Conservation (phyloP, 2,797 vertebrate genomes). For the Lutjanus campechanus region DNA sequence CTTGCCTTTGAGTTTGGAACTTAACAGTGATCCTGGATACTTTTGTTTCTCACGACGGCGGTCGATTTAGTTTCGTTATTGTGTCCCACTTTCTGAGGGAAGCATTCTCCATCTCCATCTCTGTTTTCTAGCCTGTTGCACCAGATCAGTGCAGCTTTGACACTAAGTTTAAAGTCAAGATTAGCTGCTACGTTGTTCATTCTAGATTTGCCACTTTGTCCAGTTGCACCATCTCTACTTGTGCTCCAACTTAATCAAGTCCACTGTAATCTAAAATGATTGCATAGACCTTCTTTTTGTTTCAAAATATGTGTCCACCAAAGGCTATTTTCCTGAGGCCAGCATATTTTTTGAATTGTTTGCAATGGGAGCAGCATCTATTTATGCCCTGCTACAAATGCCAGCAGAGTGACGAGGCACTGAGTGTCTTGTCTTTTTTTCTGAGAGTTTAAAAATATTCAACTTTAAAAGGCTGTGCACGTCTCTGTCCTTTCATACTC, state of each 20-base stretch:
- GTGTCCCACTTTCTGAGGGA: not conserved
- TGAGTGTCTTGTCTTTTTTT: too few relatives aligned
- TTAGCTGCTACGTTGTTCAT: not conserved
- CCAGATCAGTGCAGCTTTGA: not conserved
- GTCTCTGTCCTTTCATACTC: too few relatives aligned
- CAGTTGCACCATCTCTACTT: not conserved
- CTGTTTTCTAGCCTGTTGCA: not conserved
- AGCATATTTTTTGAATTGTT: too few relatives aligned
- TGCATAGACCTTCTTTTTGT: too few relatives aligned
- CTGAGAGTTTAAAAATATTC: too few relatives aligned
- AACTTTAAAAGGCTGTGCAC: too few relatives aligned
- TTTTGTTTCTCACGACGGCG: not conserved
- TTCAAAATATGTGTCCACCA: too few relatives aligned
- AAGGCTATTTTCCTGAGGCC: too few relatives aligned
- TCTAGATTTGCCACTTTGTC: not conserved
- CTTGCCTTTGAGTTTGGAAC: slow-evolving; percentile 14
- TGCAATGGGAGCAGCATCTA: too few relatives aligned
- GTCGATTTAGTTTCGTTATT: slow-evolving; percentile 1
- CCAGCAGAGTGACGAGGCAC: too few relatives aligned
- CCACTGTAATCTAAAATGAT: not conserved
- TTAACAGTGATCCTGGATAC: not conserved
- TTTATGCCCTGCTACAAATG: too few relatives aligned
- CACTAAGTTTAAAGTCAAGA: not conserved
- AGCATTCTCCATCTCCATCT: not conserved
- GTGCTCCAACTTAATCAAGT: not conserved